Evolutionary conservation across 2,113 vertebrate species (phyloP).

Genomic region (Pterocles gutturalis): DNA sequence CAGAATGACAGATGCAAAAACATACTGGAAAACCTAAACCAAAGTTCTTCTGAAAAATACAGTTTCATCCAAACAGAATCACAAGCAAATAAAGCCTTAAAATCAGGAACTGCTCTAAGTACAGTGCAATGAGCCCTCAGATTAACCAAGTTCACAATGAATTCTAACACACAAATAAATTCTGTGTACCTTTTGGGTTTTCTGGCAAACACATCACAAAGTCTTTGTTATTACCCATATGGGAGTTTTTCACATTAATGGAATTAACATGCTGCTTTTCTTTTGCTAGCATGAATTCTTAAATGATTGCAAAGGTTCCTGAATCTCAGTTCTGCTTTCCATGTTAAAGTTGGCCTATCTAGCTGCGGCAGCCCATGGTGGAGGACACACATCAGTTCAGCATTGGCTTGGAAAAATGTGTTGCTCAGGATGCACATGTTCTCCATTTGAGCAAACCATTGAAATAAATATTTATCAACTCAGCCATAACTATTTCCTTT

Average conservation of each 20-base stretch:
- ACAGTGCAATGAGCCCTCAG: not conserved
- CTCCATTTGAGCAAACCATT: not conserved
- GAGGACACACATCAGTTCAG: not conserved
- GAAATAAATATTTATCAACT: constrained; percentile 23
- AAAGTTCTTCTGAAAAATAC: not conserved
- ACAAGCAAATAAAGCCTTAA: constrained; percentile 16
- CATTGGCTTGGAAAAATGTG: not conserved
- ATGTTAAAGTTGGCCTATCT: not conserved
- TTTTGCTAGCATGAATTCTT: not conserved
- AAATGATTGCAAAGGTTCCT: not conserved
- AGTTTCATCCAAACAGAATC: not conserved
- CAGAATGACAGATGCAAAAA: not conserved
- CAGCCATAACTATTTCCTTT: not conserved
- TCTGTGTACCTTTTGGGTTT: not conserved
- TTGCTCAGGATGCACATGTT: not conserved
- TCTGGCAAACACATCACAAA: not conserved
- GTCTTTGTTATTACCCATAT: not conserved
- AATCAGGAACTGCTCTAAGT: not conserved
- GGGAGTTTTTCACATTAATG: not conserved
- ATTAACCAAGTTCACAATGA: not conserved
- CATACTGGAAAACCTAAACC: not conserved
- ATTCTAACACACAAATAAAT: not conserved
- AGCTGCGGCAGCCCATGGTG: not conserved
- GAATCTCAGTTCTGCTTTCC: not conserved
- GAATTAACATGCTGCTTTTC: not conserved